Percentiles rank a stretch among this genome's conserved stretches.
phyloP scores from a whole-genome alignment of 1,140 invertebrate genomes.

The Campodea augens region DNA sequence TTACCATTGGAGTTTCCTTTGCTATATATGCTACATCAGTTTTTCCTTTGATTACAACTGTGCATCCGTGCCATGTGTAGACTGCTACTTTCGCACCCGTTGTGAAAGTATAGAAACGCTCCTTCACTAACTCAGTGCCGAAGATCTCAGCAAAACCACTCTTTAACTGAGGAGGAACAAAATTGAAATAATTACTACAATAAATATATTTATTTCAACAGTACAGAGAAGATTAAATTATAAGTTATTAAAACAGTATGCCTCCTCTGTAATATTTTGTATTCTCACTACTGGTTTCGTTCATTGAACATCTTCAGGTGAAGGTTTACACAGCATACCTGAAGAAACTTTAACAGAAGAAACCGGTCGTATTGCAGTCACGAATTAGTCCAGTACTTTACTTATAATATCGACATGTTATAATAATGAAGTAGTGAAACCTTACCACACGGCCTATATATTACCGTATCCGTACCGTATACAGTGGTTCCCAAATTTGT shows the following conservation, averaged over 20 bases:
- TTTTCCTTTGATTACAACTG: conserved; percentile 58
- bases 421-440: too few relatives aligned
- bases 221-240: background rate
- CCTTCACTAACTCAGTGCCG: conserved; percentile 87
- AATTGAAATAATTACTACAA: conserved; percentile 8
- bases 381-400: too few relatives aligned
- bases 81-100: conserved; percentile 85
- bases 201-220: background rate
- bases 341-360: too few relatives aligned
- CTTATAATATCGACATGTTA: too few relatives aligned
- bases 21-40: conserved; percentile 85
- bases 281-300: too few relatives aligned
- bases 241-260: too few relatives aligned
- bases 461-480: too few relatives aligned
- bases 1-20: conserved; percentile 87
- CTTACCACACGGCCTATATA: too few relatives aligned
- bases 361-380: too few relatives aligned
- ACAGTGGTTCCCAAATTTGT: too few relatives aligned
- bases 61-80: conserved; percentile 90
- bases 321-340: background rate
- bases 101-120: conserved; percentile 77
- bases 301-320: too few relatives aligned
- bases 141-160: conserved; percentile 86
- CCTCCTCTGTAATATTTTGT: too few relatives aligned
- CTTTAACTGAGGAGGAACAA: conserved; percentile 40